phyloP scores from a whole-genome alignment of 2,113 vertebrate species.

The Ailurus styani region DNA sequence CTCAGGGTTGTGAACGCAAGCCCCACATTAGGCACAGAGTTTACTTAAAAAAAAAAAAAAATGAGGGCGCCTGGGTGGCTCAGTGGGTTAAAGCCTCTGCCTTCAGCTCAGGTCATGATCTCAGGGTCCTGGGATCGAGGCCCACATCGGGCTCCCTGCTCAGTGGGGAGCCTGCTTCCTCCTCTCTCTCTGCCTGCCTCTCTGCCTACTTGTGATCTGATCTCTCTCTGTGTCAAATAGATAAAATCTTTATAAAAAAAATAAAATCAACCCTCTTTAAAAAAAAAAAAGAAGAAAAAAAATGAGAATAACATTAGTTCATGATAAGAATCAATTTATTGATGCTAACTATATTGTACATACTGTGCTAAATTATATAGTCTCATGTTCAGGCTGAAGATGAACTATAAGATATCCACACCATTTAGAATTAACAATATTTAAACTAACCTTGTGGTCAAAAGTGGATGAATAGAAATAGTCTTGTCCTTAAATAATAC shows the following conservation, averaged over 20 bases:
- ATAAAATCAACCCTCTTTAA: too few relatives aligned
- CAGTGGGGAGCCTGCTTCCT: too few relatives aligned
- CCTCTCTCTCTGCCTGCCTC: too few relatives aligned
- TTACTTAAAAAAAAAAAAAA: neutral
- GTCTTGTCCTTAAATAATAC: neutral
- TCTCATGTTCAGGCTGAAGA: neutral
- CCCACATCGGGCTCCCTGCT: too few relatives aligned
- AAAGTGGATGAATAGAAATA: neutral
- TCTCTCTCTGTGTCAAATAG: too few relatives aligned
- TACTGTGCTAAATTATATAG: neutral
- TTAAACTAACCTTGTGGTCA: neutral
- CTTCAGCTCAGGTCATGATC: too few relatives aligned
- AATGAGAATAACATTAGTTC: neutral
- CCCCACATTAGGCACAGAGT: neutral
- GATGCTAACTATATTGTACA: neutral
- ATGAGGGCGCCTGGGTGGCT: too few relatives aligned
- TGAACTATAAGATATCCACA: neutral
- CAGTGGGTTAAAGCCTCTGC: too few relatives aligned
- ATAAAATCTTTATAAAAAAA: too few relatives aligned
- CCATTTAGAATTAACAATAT: neutral
- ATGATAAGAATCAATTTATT: neutral
- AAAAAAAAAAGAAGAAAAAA: neutral
- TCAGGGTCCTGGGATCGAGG: too few relatives aligned
- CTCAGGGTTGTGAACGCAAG: neutral
- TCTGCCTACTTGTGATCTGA: too few relatives aligned